Evolutionary conservation across 2,797 vertebrate species (phyloP), one percentile per base, ranked within the genome.

Genomic region (Bradypus variegatus): DNA sequence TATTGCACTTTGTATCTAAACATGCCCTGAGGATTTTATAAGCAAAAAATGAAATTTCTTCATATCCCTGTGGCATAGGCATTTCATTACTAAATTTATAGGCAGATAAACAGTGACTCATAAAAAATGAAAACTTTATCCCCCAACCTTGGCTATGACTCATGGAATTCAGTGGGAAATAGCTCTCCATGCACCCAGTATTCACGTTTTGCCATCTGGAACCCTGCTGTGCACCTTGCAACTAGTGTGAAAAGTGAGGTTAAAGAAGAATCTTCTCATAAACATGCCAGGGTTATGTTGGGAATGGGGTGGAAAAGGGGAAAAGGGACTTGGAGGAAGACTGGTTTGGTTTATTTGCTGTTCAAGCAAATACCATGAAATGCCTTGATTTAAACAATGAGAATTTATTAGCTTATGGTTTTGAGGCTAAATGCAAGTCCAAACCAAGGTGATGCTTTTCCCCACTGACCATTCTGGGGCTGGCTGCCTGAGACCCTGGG

Each of bases 31-130:
- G 93, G 96, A 95, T 95, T 95, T 95, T 95, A 96, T 94, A 95
- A 95, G 93, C 95, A 94, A 94, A 94, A 96, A 95, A 96, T 95
- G 95, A 96, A 95, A 96, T 96, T 95, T 96, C 91, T 93, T 89
- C 93, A 84, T 64, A 94, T 94, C 92, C 95, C 96, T 8, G 90
- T 95, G 93, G 94, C 94, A 94, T 85, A 85, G 93, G 94, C 95
- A 95, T 96, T 96, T 96, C 96, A 96, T 96, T 96, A 96, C 93
- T 90, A 94, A 94, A 94, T 96, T 96, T 96, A 96, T 92, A 96
- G 95, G 67, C 86, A 92, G 95, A 92, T 95, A 91, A 95, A 96
- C 94, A 94, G 91, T 95, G 95, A 95, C 88, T 94, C 94, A 92
- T 77, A 92, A 89, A 94, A 58, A 94, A 91, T 70, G 95, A 94